Evolutionary conservation across 2,113 vertebrate genomes (phyloP).

Genomic region (Apistogramma diplotaenia): DNA sequence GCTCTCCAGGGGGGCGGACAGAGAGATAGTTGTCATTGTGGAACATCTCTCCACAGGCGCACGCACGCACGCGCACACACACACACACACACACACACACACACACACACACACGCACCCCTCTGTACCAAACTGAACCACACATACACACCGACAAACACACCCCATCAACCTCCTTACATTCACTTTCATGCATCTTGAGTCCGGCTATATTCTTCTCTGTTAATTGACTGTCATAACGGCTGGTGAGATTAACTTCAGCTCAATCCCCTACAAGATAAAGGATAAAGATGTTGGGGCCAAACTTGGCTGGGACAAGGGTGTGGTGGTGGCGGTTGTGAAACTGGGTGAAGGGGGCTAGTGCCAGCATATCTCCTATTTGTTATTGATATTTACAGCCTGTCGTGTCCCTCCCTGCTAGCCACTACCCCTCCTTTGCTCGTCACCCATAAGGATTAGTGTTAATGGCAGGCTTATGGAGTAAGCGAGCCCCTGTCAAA

Average conservation of each 20-base stretch:
- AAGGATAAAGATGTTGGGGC: constrained; percentile 65
- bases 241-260: constrained; percentile 75
- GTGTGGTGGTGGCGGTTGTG: constrained; percentile 9
- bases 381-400: constrained; percentile 83
- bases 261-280: constrained; percentile 70
- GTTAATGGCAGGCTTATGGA: constrained; percentile 71
- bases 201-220: constrained; percentile 71
- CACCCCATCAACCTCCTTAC: constrained; percentile 27
- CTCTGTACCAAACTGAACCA: constrained; percentile 12
- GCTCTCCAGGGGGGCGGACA: constrained; percentile 72
- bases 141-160: background rate
- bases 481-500: constrained; percentile 68
- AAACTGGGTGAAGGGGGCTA: constrained; percentile 31
- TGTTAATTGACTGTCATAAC: constrained; percentile 82
- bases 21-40: constrained; percentile 72
- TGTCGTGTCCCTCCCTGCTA: constrained; percentile 48
- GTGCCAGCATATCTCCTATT: constrained; percentile 68
- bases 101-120: constrained; percentile 2
- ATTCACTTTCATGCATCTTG: constrained; percentile 50
- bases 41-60: constrained; percentile 59
- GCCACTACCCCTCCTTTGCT: constrained; percentile 44
- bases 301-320: constrained; percentile 40
- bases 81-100: background rate
- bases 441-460: constrained; percentile 67
- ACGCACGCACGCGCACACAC: constrained; percentile 12